Evolutionary conservation across 2,113 vertebrate species (phyloP).

Genomic region (Limnothrissa miodon): DNA sequence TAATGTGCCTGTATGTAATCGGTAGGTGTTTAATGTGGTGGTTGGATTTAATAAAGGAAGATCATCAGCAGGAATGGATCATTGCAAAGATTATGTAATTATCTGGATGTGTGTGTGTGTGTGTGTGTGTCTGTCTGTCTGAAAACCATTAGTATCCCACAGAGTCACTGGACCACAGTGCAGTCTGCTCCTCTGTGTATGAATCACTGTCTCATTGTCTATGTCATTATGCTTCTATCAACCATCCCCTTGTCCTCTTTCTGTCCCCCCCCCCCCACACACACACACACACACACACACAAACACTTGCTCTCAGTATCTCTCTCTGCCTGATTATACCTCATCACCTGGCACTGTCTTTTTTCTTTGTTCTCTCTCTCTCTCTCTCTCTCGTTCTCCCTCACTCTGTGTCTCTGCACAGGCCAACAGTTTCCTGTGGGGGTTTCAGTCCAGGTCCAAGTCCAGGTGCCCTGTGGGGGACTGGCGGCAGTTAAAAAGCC

Average conservation of each 20-base stretch:
- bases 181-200: conserved; percentile 3
- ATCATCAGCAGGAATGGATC: neutral
- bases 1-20: neutral
- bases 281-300: neutral
- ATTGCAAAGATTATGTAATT: neutral
- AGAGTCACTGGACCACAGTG: neutral
- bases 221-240: conserved; percentile 9
- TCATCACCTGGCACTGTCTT: neutral
- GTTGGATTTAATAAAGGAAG: neutral
- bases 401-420: neutral
- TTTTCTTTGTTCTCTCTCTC: neutral
- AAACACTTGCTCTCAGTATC: neutral
- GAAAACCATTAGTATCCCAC: neutral
- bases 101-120: neutral
- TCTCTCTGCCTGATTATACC: neutral
- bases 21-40: neutral
- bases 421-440: neutral
- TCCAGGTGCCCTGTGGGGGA: neutral
- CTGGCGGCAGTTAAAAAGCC: neutral
- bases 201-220: conserved; percentile 18
- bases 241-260: neutral
- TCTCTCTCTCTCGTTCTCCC: neutral
- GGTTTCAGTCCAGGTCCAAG: neutral
- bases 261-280: neutral
- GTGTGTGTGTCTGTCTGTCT: neutral